Evolutionary conservation across 1,140 invertebrate genomes (phyloP).

Genomic region (Rhynchophorus ferrugineus): DNA sequence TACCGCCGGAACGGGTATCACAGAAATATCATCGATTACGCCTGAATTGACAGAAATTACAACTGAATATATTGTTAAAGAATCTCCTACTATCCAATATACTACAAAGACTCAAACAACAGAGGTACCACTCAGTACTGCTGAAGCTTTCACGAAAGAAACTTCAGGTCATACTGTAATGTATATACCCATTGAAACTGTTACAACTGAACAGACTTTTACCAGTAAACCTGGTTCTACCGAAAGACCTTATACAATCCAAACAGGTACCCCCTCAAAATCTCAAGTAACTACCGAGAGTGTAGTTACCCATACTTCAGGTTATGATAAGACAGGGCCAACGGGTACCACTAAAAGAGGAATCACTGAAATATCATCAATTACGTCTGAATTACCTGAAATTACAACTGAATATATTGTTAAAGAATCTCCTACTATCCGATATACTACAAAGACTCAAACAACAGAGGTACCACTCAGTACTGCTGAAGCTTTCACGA

Average conservation of each 20-base stretch:
- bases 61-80: too few species aligned
- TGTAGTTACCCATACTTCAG: too few species aligned
- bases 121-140: too few species aligned
- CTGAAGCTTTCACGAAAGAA: too few species aligned
- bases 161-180: background rate
- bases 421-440: too few species aligned
- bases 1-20: background rate
- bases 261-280: background rate
- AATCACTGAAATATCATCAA: background rate
- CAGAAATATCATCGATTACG: background rate
- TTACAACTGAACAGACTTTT: too few species aligned
- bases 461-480: slow-evolving; percentile 14
- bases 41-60: too few species aligned
- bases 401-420: too few species aligned
- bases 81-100: too few species aligned
- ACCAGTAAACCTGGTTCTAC: slow-evolving; percentile 4
- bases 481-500: background rate
- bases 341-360: background rate
- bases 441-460: slow-evolving; percentile 4
- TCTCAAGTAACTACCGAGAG: background rate
- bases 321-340: too few species aligned
- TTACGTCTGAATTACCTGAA: too few species aligned
- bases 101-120: slow-evolving; percentile 5
- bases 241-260: background rate
- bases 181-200: too few species aligned